Evolutionary conservation across 2,113 vertebrate species (phyloP).

Genomic region (Poeciliopsis prolifica): DNA sequence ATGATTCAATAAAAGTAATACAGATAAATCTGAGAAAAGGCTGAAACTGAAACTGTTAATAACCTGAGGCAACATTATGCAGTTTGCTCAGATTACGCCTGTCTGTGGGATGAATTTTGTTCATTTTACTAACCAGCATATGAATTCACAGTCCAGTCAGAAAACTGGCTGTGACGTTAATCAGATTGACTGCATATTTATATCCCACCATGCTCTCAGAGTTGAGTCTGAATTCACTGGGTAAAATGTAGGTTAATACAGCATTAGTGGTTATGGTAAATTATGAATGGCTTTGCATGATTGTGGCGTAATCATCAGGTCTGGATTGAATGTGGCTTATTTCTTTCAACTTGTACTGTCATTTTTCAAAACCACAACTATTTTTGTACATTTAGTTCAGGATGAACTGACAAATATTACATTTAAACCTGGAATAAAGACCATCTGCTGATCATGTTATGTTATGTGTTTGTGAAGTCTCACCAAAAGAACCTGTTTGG

Average conservation of each 20-base stretch:
- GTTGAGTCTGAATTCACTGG: conserved; percentile 20
- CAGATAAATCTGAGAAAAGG: too few relatives aligned
- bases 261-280: conserved; percentile 57
- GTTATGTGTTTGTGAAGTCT: too few relatives aligned
- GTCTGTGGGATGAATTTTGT: not conserved
- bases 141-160: conserved; percentile 24
- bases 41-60: not conserved
- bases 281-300: conserved; percentile 20
- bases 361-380: not conserved
- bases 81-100: not conserved
- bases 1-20: too few relatives aligned
- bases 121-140: conserved; percentile 21
- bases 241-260: conserved; percentile 72
- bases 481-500: not conserved
- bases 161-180: conserved; percentile 48
- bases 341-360: not conserved
- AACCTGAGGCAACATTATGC: conserved; percentile 12
- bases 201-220: conserved; percentile 12
- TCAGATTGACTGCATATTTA: conserved; percentile 47
- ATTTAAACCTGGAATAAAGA: not conserved
- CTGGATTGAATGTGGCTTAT: conserved; percentile 8
- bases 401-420: not conserved
- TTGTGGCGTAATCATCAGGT: conserved; percentile 7
- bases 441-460: too few relatives aligned
- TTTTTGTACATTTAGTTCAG: not conserved